Evolutionary conservation across 2,888 invertebrate genomes (phyloP), one percentile per base, ranked within the genome.

Genomic region (Abrostola triplasia): DNA sequence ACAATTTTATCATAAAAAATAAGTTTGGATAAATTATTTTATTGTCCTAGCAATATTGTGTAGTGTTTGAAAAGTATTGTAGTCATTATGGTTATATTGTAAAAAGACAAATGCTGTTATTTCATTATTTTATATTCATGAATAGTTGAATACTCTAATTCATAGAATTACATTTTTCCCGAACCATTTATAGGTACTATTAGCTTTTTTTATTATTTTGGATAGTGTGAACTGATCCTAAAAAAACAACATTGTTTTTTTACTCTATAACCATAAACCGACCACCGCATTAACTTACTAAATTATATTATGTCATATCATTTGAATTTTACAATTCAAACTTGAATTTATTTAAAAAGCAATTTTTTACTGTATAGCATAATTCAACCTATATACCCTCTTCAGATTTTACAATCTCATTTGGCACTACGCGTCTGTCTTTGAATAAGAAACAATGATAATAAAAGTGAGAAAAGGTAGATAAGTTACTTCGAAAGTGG

Each of bases 351-450:
- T 47, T 47, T 59, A 61, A 62, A 59, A 71, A 67, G 67, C 73
- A 58, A 64, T 64, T 64, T 65, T 61, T 60, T 53, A 55, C 57
- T 68, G 68, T 67, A 58, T 67, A 36, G 57, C 67, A 58, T 67
- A 72, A 73, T 76, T 77, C 72, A 74, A 73, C 74, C 70, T 73
- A 77, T 73, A 78, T 71, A 78, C 67, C 79, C 64, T 64, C 65
- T 58, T 70, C 73, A 60, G 57, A 58, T 72, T 69, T 62, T 51
- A 48, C 68, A 65, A 57, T 76, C 80, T 79, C 80, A 77, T 89
- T 93, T 94, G 94, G 93, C 94, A 93, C 93, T 91, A 89, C 89
- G 85, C 89, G 81, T 86, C 88, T 79, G 88, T 86, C 85, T 82
- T 85, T 84, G 86, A 89, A 64, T 55, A 75, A 73, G 36, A 54